A percentile compares a stretch with the other conserved stretches of the same genome.
Conservation (phyloP, 2,888 invertebrate species). For the Hypomecis punctinalis region DNA sequence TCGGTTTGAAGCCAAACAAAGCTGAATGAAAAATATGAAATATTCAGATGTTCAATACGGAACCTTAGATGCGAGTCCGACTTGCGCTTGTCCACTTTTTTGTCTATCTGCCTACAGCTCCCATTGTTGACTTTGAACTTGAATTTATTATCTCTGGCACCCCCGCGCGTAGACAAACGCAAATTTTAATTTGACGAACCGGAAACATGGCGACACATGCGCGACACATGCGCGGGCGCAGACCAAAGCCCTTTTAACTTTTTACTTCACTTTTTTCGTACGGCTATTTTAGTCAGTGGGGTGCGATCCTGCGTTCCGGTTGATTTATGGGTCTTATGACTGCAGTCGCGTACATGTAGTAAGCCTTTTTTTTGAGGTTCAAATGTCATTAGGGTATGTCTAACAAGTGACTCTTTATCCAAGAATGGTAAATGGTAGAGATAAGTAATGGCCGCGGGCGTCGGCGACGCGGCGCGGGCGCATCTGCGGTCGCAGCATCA, state of each 20-base stretch:
- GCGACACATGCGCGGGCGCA: constrained; percentile 75
- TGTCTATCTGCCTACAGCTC: constrained; percentile 31
- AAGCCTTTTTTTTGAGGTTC: constrained; percentile 31
- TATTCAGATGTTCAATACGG: too few relatives aligned
- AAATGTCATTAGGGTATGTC: constrained; percentile 57
- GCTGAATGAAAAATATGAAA: too few relatives aligned
- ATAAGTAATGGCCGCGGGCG: constrained; percentile 65
- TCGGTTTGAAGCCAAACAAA: too few relatives aligned
- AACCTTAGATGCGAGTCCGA: too few relatives aligned
- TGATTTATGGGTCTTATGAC: constrained; percentile 65
- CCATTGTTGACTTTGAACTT: constrained; percentile 54
- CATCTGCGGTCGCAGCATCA: constrained; percentile 60
- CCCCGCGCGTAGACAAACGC: constrained; percentile 60
- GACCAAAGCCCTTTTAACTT: constrained; percentile 70
- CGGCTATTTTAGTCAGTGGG: constrained; percentile 68
- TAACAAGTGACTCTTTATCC: constrained; percentile 68
- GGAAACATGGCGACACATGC: constrained; percentile 79
- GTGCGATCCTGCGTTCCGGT: constrained; percentile 55
- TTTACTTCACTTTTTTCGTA: constrained; percentile 61
- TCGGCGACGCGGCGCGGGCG: constrained; percentile 49
- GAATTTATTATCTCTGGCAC: constrained; percentile 58
- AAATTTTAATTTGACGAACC: constrained; percentile 71
- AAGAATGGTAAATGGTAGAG: constrained; percentile 63
- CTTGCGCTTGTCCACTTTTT: constrained; percentile 11
- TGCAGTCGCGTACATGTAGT: constrained; percentile 47